Conservation (phyloP, 2,113 vertebrate genomes). For the Pseudorhombus dupliciocellatus region DNA sequence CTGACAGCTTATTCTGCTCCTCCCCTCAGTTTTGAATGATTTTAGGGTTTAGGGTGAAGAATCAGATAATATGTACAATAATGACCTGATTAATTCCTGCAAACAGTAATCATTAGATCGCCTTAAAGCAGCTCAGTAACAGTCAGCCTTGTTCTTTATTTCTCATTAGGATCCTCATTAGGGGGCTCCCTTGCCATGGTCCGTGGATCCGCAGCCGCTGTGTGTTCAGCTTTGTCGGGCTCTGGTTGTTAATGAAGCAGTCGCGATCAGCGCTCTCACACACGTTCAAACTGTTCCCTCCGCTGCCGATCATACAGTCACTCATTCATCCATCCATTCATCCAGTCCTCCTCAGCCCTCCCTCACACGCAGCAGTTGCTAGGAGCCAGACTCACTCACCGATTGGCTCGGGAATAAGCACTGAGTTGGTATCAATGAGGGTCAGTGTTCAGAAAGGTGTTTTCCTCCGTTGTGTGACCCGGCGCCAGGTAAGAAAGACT, state of each 20-base stretch:
- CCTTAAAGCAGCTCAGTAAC: conserved; percentile 17
- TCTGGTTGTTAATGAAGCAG: too few relatives aligned
- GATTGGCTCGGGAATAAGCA: conserved; percentile 9
- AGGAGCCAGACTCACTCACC: conserved; percentile 43
- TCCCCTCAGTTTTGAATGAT: too few relatives aligned
- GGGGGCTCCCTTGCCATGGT: not conserved
- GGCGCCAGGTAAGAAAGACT: conserved; percentile 32
- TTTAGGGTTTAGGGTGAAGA: not conserved
- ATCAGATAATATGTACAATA: not conserved
- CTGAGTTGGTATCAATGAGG: conserved; percentile 29
- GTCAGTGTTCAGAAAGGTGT: conserved; percentile 12
- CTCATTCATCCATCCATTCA: conserved; percentile 11
- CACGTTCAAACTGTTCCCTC: conserved; percentile 1
- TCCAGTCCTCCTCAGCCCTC: conserved; percentile 31
- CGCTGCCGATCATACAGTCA: not conserved
- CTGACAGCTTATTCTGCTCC: not conserved
- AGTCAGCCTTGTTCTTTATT: not conserved
- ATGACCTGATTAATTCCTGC: not conserved
- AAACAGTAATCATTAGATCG: not conserved
- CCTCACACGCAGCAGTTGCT: conserved; percentile 54
- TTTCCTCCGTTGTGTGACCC: not conserved
- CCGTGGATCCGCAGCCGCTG: not conserved
- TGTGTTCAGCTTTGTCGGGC: too few relatives aligned
- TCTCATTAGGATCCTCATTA: not conserved
- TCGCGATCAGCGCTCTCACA: too few relatives aligned